Conservation (phyloP, 1,140 invertebrate species). For the Propsilocerus akamusi region DNA sequence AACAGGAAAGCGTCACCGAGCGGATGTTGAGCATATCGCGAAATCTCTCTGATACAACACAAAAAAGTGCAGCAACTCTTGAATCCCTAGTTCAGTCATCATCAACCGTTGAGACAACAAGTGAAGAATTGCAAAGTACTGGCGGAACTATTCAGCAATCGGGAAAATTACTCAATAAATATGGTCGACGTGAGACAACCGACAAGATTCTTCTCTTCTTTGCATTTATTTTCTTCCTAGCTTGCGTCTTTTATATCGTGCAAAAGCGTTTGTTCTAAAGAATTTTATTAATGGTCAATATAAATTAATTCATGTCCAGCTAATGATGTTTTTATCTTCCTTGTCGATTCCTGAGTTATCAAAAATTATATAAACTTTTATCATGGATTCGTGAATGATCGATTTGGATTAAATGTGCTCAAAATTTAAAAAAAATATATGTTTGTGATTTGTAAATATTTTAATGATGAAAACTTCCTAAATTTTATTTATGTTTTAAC, state of each 20-base stretch:
- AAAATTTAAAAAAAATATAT: background rate
- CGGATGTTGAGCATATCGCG: conserved; percentile 65
- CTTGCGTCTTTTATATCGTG: conserved; percentile 78
- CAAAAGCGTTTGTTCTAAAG: conserved; percentile 69
- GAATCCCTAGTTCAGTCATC: conserved; percentile 57
- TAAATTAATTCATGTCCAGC: background rate
- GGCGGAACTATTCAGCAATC: conserved; percentile 74
- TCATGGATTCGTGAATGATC: background rate
- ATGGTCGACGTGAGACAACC: conserved; percentile 80
- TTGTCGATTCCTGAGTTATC: background rate
- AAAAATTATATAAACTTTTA: background rate
- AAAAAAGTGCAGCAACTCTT: conserved; percentile 67
- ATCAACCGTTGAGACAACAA: conserved; percentile 45
- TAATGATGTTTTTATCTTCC: too few species aligned
- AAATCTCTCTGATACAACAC: conserved; percentile 67
- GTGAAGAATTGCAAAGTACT: conserved; percentile 70
- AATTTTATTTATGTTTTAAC: background rate
- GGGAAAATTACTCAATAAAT: conserved; percentile 80
- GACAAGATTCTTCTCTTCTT: conserved; percentile 84
- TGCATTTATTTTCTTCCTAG: conserved; percentile 81
- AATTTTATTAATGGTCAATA: background rate
- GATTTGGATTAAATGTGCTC: background rate
- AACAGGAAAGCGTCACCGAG: conserved; percentile 48
- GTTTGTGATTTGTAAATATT: background rate
- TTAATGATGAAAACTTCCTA: background rate